Conservation (phyloP, 2,888 invertebrate genomes). For the Hemaris fuciformis region DNA sequence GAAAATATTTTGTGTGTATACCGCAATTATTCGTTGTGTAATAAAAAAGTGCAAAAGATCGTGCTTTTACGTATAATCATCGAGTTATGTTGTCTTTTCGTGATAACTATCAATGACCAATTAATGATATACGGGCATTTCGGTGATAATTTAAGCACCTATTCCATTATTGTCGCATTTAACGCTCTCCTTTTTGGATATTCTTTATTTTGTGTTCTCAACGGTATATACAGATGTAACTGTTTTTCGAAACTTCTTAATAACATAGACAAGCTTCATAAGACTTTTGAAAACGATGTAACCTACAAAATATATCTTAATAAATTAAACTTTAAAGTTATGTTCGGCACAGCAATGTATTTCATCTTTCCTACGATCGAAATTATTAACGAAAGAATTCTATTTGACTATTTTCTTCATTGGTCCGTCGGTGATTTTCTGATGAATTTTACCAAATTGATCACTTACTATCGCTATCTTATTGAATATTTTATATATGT, state of each 20-base stretch:
- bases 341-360: background rate
- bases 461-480: background rate
- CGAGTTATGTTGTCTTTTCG: background rate
- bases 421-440: background rate
- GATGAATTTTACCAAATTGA: background rate
- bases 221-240: background rate
- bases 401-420: background rate
- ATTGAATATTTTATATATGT: background rate
- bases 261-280: background rate
- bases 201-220: background rate
- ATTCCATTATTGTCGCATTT: background rate
- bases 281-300: background rate
- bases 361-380: background rate
- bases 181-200: background rate
- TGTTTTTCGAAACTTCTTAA: background rate
- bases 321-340: background rate
- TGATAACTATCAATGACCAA: background rate
- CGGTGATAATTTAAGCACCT: background rate
- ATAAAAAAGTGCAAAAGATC: background rate
- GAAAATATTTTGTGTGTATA: slow-evolving; percentile 11
- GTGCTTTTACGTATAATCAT: background rate
- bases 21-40: background rate
- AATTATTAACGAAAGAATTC: background rate
- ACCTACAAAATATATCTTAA: background rate
- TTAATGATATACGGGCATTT: background rate